Base-by-base conservation (phyloP, 2,888 invertebrate genomes). In the Automeris io region DNA sequence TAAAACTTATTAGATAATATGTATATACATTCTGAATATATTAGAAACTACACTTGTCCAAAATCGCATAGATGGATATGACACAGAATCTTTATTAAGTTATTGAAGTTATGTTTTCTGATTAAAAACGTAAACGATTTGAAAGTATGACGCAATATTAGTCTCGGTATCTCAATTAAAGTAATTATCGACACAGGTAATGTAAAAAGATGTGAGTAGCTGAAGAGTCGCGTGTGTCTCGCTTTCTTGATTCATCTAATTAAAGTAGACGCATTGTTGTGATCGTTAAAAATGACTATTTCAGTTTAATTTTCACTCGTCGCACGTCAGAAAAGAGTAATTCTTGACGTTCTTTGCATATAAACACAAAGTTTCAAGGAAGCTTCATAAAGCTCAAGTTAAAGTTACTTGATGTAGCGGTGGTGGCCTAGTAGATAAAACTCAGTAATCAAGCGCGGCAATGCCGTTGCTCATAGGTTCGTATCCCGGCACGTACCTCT, bases 201-300 rank as follows among this genome's bases (percentile, higher is more conserved):
- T 43, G 49, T n/a, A n/a, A 34, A 49, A 51, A 47, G 22, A 29
- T 31, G 31, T 22, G 18, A 18, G 18, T 48, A 39, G 34, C 18
- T 16, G 35, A 8, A 32, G 35, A 32, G 37, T 61, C 48, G 70
- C 70, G 66, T 70, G 69, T 46, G 76, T 67, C 45, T 50, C 76
- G 76, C 78, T 78, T 78, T 78, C 78, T 76, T 61, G 55, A 42
- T 36, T n/a, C n/a, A n/a, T n/a, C n/a, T n/a, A n/a, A n/a, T n/a
- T n/a, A n/a, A n/a, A n/a, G n/a, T n/a, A n/a, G n/a, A n/a, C n/a
- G n/a, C n/a, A n/a, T n/a, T n/a, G n/a, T n/a, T n/a, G n/a, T n/a
- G n/a, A n/a, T n/a, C n/a, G n/a, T n/a, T n/a, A n/a, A n/a, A n/a
- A n/a, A n/a, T n/a, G n/a, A n/a, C n/a, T n/a, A n/a, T n/a, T n/a